Percentiles rank a stretch among this genome's conserved stretches.
These are phyloP conservation scores for Tiliqua scincoides DNA, from an alignment of 2,113 vertebrate species.

Conservation along the genomic window DNA sequence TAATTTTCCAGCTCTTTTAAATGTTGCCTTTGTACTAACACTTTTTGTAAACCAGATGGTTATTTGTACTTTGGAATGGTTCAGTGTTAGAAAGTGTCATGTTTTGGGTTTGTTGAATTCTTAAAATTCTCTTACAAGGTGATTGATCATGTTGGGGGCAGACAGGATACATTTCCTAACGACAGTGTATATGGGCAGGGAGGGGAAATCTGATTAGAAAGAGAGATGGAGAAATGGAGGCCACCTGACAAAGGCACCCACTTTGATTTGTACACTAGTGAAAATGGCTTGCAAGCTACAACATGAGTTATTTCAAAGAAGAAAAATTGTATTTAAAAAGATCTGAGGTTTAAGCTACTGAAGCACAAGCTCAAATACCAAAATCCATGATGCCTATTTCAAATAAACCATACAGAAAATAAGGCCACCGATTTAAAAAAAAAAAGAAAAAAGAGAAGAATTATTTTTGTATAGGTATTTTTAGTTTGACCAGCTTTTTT, in stretches of 20 bases:
- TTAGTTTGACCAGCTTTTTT: background rate
- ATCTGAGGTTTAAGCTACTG: slow-evolving; percentile 5
- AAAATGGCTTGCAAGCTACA: slow-evolving; percentile 33
- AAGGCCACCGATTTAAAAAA: background rate
- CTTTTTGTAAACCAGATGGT: slow-evolving; percentile 71
- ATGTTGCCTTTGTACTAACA: slow-evolving; percentile 74
- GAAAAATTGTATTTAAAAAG: background rate
- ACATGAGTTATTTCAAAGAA: background rate
- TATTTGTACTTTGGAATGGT: slow-evolving; percentile 70
- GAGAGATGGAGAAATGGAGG: slow-evolving; percentile 31
- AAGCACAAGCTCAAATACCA: slow-evolving; percentile 15
- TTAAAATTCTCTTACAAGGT: slow-evolving; percentile 54
- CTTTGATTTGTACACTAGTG: slow-evolving; percentile 34
- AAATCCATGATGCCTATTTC: background rate
- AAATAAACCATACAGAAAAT: background rate
- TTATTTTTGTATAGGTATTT: slow-evolving; percentile 1
- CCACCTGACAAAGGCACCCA: slow-evolving; percentile 2
- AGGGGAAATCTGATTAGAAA: slow-evolving; percentile 8
- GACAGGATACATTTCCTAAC: slow-evolving; percentile 33
- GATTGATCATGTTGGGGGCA: slow-evolving; percentile 46
- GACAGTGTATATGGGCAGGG: background rate
- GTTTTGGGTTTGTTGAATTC: slow-evolving; percentile 51
- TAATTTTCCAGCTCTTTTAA: slow-evolving; percentile 68
- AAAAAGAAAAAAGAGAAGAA: too few relatives aligned
- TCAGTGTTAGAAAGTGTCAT: slow-evolving; percentile 70